Conservation (phyloP, 2,113 vertebrate genomes). For the Forbesichthys papilliferus region DNA sequence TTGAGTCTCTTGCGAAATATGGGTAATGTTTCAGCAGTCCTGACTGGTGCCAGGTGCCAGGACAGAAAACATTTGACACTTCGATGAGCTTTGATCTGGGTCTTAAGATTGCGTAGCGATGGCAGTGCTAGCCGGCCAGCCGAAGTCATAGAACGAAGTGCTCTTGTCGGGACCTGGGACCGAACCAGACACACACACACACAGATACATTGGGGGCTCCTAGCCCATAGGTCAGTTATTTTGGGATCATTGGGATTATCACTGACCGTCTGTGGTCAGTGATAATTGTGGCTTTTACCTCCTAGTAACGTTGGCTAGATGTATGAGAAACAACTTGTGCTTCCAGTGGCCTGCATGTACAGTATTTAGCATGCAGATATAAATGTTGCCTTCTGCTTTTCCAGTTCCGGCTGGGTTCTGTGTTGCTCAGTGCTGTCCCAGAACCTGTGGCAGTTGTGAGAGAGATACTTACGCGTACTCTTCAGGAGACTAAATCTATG, state of each 20-base stretch:
- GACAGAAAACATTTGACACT: too few species aligned
- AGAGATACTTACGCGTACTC: slow-evolving; percentile 79
- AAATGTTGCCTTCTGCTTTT: neutral
- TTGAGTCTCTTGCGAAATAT: too few species aligned
- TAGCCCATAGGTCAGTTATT: slow-evolving; percentile 14
- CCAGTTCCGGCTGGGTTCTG: slow-evolving; percentile 87
- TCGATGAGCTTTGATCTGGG: too few species aligned
- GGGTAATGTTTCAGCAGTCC: too few species aligned
- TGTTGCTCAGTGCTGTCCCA: slow-evolving; percentile 70
- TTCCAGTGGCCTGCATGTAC: neutral
- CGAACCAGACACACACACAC: neutral
- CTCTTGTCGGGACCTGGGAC: too few species aligned
- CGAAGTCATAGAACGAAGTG: too few species aligned
- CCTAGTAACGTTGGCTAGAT: slow-evolving; percentile 5
- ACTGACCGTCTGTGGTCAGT: neutral
- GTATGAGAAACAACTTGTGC: slow-evolving; percentile 1
- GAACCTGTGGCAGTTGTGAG: slow-evolving; percentile 76
- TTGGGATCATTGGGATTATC: neutral
- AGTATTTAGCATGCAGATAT: too few species aligned
- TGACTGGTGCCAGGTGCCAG: too few species aligned
- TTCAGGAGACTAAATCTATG: slow-evolving; percentile 74
- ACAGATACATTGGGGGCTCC: neutral
- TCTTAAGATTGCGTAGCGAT: too few species aligned
- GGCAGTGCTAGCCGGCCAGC: too few species aligned
- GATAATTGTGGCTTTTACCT: slow-evolving; percentile 11